Evolutionary conservation across 2,888 invertebrate species (phyloP), one percentile per base, ranked within the genome.

Genomic region (Netelia inedita): DNA sequence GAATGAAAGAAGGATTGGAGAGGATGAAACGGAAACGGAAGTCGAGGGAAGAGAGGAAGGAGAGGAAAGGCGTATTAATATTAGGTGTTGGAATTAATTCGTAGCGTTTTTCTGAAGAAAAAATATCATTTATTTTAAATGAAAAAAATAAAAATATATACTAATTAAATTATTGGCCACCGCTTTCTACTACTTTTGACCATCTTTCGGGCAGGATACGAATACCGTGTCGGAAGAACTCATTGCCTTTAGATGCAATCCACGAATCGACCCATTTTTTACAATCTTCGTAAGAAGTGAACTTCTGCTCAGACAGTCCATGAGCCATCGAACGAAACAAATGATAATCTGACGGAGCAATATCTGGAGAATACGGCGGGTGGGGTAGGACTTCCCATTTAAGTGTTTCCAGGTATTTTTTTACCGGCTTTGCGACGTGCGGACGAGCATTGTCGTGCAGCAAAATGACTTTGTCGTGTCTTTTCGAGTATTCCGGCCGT

Each of bases 301-400:
- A 35, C 35, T 35, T 35, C 35, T 35, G 35, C 35, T 35, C 28
- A 28, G 28, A 28, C 28, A 28, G 28, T 2, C 28, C 5, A 28
- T 28, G 28, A 28, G 28, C 28, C 28, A 28, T 66, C 19, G 65
- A 66, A 21, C 19, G 65, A 19, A 66, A 43, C 11, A 66, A 14
- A 19, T 66, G 65, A 10, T 19, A 88, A 71, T 87, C 85, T 16
- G 71, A 83, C 43, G 78, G 82, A 14, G 79, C 84, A 61, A 82
- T 65, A 57, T 85, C 82, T 14, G 74, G 72, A 21, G 76, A 79
- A 76, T 84, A 83, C 72, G 73, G 82, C 82, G 69, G 76, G 82
- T 82, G 84, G 28, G 82, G 82, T 86, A 88, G 61, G 66, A 88
- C 85, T 78, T 88, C 87, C 87, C 86, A 89, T 74, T 86, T 84